phyloP scores from a whole-genome alignment of 2,797 vertebrate genomes.

The Buphagus erythrorhynchus region DNA sequence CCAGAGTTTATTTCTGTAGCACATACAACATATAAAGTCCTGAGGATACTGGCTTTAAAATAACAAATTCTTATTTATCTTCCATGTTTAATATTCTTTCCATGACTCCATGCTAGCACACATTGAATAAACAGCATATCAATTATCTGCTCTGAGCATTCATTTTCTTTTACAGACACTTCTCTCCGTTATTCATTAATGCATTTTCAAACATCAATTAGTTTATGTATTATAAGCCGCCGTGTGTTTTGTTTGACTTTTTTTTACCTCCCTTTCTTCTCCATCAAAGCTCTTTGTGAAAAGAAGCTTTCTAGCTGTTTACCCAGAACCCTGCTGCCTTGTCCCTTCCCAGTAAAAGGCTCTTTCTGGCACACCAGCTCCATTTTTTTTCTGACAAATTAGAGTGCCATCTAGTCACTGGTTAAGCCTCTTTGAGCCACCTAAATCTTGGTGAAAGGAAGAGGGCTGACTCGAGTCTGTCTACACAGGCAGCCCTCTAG shows the following conservation, averaged over 20 bases:
- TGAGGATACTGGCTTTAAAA: constrained; percentile 24
- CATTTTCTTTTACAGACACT: constrained; percentile 44
- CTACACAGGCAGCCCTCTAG: background rate
- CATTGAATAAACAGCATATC: constrained; percentile 18
- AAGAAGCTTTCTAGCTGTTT: background rate
- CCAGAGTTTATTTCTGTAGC: background rate
- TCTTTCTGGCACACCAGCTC: background rate
- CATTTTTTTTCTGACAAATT: background rate
- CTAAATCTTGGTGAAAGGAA: background rate
- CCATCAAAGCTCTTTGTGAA: background rate
- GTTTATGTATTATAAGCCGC: constrained; percentile 6
- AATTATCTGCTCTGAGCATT: constrained; percentile 54
- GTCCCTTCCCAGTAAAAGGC: background rate
- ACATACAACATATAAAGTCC: background rate
- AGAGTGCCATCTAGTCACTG: accelerated
- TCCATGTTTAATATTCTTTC: constrained; percentile 49
- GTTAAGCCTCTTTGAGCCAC: background rate
- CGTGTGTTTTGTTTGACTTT: background rate
- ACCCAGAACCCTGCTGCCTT: background rate
- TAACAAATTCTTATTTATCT: constrained; percentile 39
- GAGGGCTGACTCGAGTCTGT: background rate
- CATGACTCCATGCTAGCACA: background rate
- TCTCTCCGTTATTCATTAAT: background rate
- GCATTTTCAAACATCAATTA: constrained; percentile 40
- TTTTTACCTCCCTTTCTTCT: constrained; percentile 14